These are phyloP conservation scores for Gymnodraco acuticeps DNA, from an alignment of 2,797 vertebrate genomes.

Conservation along the genomic window DNA sequence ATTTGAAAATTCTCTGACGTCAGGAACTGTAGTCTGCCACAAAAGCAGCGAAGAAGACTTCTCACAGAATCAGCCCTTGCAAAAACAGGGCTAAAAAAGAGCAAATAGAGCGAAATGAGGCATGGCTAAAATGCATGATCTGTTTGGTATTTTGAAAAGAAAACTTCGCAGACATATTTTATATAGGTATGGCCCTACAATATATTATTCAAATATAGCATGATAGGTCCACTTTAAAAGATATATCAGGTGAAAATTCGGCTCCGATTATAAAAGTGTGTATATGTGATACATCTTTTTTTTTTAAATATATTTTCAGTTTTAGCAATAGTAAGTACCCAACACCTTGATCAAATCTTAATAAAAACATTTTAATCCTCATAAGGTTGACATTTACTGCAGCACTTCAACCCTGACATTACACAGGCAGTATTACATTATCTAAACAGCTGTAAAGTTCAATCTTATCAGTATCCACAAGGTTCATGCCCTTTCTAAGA, in stretches of 20 bases:
- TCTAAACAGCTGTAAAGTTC: slow-evolving; percentile 3
- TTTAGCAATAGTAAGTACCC: not conserved
- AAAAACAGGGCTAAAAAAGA: too few species aligned
- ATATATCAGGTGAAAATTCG: not conserved
- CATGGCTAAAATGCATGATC: too few species aligned
- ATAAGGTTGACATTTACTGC: not conserved
- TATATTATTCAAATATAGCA: too few species aligned
- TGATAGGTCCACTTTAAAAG: too few species aligned
- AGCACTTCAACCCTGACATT: not conserved
- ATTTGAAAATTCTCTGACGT: too few species aligned
- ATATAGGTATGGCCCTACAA: too few species aligned
- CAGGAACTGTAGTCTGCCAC: too few species aligned
- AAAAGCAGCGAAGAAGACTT: too few species aligned
- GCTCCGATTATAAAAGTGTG: not conserved
- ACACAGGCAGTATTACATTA: not conserved
- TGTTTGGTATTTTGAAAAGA: too few species aligned
- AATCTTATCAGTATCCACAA: slow-evolving; percentile 17
- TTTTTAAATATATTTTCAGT: not conserved
- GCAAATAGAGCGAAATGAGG: too few species aligned
- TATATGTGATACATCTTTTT: not conserved
- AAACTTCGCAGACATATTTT: too few species aligned
- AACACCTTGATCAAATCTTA: not conserved
- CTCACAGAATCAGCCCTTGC: too few species aligned
- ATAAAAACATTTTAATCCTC: not conserved
- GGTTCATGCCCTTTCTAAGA: not conserved